Conservation (phyloP, 2,888 invertebrate genomes). For the Tinea trinotella region DNA sequence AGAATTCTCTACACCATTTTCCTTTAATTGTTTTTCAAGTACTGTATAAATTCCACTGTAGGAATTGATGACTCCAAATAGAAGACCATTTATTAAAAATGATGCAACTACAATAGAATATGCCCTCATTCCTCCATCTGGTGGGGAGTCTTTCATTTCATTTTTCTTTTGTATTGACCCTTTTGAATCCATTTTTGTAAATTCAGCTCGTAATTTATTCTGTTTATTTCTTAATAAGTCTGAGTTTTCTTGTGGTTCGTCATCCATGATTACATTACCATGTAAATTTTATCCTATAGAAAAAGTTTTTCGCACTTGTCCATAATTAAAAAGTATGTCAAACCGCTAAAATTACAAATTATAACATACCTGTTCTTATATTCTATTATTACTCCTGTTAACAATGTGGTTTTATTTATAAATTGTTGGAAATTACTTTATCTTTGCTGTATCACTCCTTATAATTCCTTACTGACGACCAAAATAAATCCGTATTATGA, state of each 20-base stretch:
- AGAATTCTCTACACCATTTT: conserved; percentile 77
- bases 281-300: neutral
- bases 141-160: conserved; percentile 51
- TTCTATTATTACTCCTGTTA: neutral
- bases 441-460: too few species aligned
- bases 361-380: neutral
- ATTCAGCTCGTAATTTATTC: conserved; percentile 24
- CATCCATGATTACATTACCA: conserved; percentile 33
- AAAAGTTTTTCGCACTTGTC: neutral
- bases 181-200: conserved; percentile 33
- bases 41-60: conserved; percentile 85
- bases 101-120: conserved; percentile 88
- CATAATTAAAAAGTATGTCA: neutral
- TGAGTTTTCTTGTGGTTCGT: conserved; percentile 43
- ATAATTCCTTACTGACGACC: neutral
- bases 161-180: conserved; percentile 26
- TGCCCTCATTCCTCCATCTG: conserved; percentile 85
- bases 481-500: conserved; percentile 7
- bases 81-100: conserved; percentile 89
- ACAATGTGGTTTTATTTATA: neutral
- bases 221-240: conserved; percentile 36
- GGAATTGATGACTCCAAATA: conserved; percentile 93
- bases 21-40: conserved; percentile 75
- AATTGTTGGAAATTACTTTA: too few species aligned
- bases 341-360: neutral